A percentile compares a stretch with the other conserved stretches of the same genome.
phyloP scores from a whole-genome alignment of 2,797 vertebrate species.

The Serranus cabrilla region DNA sequence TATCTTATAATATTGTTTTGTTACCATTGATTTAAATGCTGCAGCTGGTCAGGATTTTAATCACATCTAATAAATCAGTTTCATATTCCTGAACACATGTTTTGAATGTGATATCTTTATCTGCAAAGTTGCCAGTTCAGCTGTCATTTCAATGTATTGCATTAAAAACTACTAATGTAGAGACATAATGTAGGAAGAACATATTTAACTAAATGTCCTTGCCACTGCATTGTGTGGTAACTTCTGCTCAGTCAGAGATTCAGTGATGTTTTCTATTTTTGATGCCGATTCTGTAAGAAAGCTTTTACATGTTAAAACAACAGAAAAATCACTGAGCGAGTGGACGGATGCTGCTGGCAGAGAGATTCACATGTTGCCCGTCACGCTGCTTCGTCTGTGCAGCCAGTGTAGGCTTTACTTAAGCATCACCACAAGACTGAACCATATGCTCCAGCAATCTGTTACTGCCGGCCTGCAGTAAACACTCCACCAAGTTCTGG shows the following conservation, averaged over 20 bases:
- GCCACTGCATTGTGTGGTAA: too few species aligned
- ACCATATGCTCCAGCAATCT: constrained; percentile 65
- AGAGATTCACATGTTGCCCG: constrained; percentile 20
- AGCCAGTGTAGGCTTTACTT: constrained; percentile 33
- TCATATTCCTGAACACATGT: too few species aligned
- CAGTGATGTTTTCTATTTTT: too few species aligned
- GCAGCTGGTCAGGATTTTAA: background rate
- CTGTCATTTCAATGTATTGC: too few species aligned
- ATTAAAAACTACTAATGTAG: too few species aligned
- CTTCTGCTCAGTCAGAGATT: too few species aligned
- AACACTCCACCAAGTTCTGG: constrained; percentile 5
- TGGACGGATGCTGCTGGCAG: background rate
- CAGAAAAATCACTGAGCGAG: background rate
- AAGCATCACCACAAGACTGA: constrained; percentile 29
- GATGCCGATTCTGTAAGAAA: too few species aligned
- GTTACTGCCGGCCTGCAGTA: constrained; percentile 21
- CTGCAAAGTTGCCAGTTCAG: too few species aligned
- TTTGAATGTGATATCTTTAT: too few species aligned
- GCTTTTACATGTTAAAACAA: background rate
- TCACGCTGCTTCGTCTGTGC: constrained; percentile 29
- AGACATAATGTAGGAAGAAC: too few species aligned
- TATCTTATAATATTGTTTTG: background rate
- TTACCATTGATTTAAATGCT: background rate
- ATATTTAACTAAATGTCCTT: too few species aligned
- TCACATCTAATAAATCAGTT: too few species aligned